Evolutionary conservation across 2,888 invertebrate genomes (phyloP).

Genomic region (Cerastoderma edule): DNA sequence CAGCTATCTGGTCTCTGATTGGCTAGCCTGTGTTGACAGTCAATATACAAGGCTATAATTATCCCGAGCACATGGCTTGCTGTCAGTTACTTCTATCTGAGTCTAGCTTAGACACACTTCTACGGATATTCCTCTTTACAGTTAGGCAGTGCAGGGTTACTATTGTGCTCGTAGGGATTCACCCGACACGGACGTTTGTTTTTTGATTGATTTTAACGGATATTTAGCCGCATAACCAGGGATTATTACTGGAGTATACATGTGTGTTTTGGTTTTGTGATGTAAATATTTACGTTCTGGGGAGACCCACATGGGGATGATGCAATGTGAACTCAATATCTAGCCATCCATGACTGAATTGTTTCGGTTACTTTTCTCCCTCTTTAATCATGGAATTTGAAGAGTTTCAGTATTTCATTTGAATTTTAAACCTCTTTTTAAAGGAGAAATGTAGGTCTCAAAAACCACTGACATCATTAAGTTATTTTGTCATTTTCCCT

Average conservation of each 20-base stretch:
- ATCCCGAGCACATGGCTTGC: constrained; percentile 53
- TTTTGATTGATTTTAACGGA: constrained; percentile 17
- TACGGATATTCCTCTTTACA: constrained; percentile 3
- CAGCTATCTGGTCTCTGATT: constrained; percentile 38
- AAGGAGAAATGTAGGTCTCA: too few species aligned
- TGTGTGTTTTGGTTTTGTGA: constrained; percentile 22
- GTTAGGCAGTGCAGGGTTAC: constrained; percentile 3
- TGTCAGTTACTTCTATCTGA: constrained; percentile 35
- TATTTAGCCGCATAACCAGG: background rate
- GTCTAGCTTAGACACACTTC: constrained; percentile 10
- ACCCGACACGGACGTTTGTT: background rate
- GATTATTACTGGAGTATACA: constrained; percentile 19
- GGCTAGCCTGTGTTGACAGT: constrained; percentile 51
- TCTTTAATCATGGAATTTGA: too few species aligned
- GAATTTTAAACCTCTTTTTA: too few species aligned
- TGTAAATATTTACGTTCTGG: constrained; percentile 13
- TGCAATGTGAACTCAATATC: constrained; percentile 19
- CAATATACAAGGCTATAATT: constrained; percentile 56
- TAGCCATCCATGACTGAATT: constrained; percentile 7
- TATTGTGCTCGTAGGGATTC: constrained; percentile 7
- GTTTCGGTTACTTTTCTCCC: background rate
- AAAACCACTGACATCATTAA: too few species aligned
- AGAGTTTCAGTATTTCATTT: too few species aligned
- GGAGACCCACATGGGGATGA: constrained; percentile 8
- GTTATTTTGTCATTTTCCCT: too few species aligned